Conservation (phyloP, 2,797 vertebrate species). For the Chlorospingus semifuscus region DNA sequence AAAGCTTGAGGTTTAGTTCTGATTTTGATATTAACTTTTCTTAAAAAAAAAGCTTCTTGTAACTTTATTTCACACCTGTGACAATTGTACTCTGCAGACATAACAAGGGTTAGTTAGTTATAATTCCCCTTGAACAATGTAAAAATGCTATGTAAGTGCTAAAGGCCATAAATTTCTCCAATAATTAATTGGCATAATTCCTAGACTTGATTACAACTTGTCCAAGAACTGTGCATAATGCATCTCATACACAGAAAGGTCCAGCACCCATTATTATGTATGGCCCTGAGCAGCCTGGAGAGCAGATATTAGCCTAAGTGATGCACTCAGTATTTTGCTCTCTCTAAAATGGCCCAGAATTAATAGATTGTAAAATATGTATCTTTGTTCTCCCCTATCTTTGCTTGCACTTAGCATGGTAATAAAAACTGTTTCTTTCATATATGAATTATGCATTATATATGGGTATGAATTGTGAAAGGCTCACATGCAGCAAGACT, state of each 20-base stretch:
- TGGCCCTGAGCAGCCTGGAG: background rate
- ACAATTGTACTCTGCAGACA: background rate
- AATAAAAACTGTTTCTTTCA: background rate
- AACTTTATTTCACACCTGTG: background rate
- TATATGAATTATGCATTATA: background rate
- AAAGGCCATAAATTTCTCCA: background rate
- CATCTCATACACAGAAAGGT: background rate
- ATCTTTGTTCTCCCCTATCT: background rate
- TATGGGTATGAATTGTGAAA: background rate
- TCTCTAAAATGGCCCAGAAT: background rate
- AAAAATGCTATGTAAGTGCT: background rate
- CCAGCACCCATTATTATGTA: slow-evolving; percentile 28
- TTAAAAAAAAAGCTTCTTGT: background rate
- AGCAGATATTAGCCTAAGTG: background rate
- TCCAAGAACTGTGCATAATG: background rate
- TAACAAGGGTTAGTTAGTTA: background rate
- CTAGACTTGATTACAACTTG: slow-evolving; percentile 17
- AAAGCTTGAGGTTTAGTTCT: background rate
- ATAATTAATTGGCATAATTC: slow-evolving; percentile 13
- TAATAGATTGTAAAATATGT: background rate
- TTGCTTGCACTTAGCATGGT: background rate
- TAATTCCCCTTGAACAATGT: background rate
- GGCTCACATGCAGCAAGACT: background rate
- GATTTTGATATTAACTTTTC: background rate
- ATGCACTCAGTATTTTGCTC: background rate